Evolutionary conservation across 2,113 vertebrate species (phyloP).

Genomic region (Otolemur garnettii): DNA sequence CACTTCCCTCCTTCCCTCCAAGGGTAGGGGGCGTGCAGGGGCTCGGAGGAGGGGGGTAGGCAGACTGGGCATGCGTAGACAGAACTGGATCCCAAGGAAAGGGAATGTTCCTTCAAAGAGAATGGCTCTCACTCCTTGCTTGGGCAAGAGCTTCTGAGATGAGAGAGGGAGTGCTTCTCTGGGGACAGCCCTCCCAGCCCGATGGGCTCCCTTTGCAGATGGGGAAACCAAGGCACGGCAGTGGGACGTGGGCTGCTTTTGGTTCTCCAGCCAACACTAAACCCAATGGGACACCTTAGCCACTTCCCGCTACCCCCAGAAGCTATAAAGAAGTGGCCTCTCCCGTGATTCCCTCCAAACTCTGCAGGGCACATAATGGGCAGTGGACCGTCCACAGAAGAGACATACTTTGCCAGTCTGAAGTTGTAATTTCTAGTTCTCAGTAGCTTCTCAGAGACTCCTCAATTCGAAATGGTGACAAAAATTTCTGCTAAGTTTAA

Average conservation of each 20-base stretch:
- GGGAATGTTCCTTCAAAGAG: neutral
- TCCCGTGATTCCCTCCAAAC: neutral
- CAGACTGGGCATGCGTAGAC: neutral
- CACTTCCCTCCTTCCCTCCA: neutral
- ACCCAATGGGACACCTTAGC: neutral
- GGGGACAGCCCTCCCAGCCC: neutral
- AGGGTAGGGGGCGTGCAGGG: neutral
- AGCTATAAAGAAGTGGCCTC: neutral
- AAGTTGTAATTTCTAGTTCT: neutral
- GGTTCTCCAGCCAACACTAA: neutral
- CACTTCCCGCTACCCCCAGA: neutral
- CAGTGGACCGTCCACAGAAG: neutral
- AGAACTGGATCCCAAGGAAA: neutral
- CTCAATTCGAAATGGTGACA: neutral
- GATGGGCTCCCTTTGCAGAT: neutral
- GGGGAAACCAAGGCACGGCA: neutral
- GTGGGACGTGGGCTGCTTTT: neutral
- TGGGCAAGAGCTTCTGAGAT: neutral
- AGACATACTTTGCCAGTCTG: accelerated
- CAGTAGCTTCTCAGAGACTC: neutral
- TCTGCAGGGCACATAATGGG: neutral
- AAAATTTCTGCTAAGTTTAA: neutral
- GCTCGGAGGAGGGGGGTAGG: slow-evolving; percentile 7
- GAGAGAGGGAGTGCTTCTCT: neutral
- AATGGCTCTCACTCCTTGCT: neutral